phyloP scores from a whole-genome alignment of 2,113 vertebrate species.

The Lampris incognitus region DNA sequence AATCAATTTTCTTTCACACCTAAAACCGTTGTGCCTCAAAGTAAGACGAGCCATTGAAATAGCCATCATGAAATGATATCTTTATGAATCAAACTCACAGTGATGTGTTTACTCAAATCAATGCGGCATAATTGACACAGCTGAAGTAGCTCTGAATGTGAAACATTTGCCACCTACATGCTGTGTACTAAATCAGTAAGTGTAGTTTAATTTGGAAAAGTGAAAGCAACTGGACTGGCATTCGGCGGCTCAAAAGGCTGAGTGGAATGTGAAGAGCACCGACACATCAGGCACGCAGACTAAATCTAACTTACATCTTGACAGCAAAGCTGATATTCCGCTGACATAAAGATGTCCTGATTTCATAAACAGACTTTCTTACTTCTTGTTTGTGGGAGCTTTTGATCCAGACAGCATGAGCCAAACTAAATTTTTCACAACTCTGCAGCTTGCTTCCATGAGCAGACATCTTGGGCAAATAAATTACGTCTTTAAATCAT shows the following conservation, averaged over 20 bases:
- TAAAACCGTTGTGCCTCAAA: too few species aligned
- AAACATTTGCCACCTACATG: neutral
- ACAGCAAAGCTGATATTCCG: constrained; percentile 32
- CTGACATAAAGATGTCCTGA: constrained; percentile 49
- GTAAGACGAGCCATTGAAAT: neutral
- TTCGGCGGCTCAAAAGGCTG: constrained; percentile 4
- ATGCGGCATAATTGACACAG: neutral
- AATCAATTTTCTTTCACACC: too few species aligned
- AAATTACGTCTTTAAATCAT: constrained; percentile 53
- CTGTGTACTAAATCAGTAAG: neutral
- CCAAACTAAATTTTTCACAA: constrained; percentile 25
- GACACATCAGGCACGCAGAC: constrained; percentile 17
- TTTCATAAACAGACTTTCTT: constrained; percentile 47
- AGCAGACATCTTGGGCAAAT: constrained; percentile 35
- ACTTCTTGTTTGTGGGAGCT: constrained; percentile 36
- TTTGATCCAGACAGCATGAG: constrained; percentile 45
- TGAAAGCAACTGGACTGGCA: neutral
- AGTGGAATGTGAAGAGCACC: constrained; percentile 33
- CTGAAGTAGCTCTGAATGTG: neutral
- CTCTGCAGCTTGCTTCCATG: constrained; percentile 23
- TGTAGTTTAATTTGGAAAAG: neutral
- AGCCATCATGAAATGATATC: neutral
- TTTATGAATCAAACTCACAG: neutral
- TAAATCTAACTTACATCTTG: constrained; percentile 41
- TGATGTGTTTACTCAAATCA: neutral